phyloP scores from a whole-genome alignment of 30 jellyfish, hydroid and myxozoan genomes.

The Rhopilema esculentum region DNA sequence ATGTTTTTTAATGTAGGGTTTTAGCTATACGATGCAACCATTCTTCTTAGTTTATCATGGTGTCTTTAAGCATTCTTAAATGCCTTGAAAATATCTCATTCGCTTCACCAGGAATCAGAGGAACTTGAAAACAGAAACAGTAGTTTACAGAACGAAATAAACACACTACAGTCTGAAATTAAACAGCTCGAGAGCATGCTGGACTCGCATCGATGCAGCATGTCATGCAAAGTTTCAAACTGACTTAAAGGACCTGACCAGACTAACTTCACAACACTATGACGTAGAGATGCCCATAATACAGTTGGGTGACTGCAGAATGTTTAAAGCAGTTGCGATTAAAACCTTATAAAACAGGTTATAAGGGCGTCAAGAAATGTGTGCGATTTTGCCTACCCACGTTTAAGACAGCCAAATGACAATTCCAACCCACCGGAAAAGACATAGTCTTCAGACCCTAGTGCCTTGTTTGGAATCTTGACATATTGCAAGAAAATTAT shows the following conservation, averaged over 20 bases:
- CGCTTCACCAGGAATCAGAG: constrained; percentile 87
- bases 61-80: not conserved
- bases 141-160: constrained; percentile 87
- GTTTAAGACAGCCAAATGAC: too few relatives aligned
- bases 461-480: too few relatives aligned
- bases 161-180: constrained; percentile 92
- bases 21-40: too few relatives aligned
- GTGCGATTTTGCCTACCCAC: too few relatives aligned
- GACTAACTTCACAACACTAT: constrained; percentile 23
- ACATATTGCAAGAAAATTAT: too few relatives aligned
- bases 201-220: constrained; percentile 96
- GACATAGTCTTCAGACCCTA: too few relatives aligned
- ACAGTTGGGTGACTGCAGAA: not conserved
- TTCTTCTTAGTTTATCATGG: too few relatives aligned
- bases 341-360: too few relatives aligned
- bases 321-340: too few relatives aligned
- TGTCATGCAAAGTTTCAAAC: constrained; percentile 90
- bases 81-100: not conserved
- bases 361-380: too few relatives aligned
- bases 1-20: too few relatives aligned
- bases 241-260: constrained; percentile 22
- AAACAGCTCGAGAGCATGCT: constrained; percentile 96
- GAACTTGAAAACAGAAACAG: constrained; percentile 94
- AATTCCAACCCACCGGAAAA: too few relatives aligned
- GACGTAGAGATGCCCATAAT: not conserved